Base-by-base conservation (phyloP, 2,888 invertebrate genomes). In the Heliconius ethilla region DNA sequence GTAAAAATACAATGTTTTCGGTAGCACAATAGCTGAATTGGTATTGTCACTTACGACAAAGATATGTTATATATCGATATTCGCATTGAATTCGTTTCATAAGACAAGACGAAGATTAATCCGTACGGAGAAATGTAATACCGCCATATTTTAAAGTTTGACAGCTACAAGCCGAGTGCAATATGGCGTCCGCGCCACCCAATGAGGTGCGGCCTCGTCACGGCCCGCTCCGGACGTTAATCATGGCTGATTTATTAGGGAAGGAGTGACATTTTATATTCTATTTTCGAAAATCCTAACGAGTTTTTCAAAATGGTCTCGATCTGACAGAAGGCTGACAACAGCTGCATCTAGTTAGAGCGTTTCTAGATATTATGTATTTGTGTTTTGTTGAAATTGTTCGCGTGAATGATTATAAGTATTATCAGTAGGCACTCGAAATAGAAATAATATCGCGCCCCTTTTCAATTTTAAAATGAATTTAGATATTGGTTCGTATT, bases 231-330 rank as follows among this genome's bases (percentile, higher is more conserved):
- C 90, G 91, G 86, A 90, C 94, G 93, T 94, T 93, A 91, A 94
- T 94, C 94, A 93, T 91, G 86, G 83, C 88, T 92, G 94, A 94
- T 94, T 93, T 94, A 94, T 93, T 88, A 88, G 85, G 87, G 91
- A 91, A 94, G 92, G 93, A 93, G 93, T 94, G 94, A 94, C 94
- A 92, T 92, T 93, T 93, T 92, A 93, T 93, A 91, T 92, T 93
- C 94, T 94, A 94, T 94, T 94, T 93, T 93, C 90, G 93, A 92
- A 93, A 93, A 91, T 76, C 75, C 90, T 88, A 89, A 88, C 87
- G 89, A 90, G 89, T 93, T 94, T 93, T 94, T 93, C 93, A 93
- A 93, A 93, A 92, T 91, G 92, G 89, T 88, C 81, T 88, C 87
- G 87, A 89, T 84, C 87, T 90, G 91, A 92, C 87, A 91, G 87